These are phyloP conservation scores for Oryzias curvinotus DNA, from an alignment of 2,113 vertebrate genomes.

Conservation along the genomic window DNA sequence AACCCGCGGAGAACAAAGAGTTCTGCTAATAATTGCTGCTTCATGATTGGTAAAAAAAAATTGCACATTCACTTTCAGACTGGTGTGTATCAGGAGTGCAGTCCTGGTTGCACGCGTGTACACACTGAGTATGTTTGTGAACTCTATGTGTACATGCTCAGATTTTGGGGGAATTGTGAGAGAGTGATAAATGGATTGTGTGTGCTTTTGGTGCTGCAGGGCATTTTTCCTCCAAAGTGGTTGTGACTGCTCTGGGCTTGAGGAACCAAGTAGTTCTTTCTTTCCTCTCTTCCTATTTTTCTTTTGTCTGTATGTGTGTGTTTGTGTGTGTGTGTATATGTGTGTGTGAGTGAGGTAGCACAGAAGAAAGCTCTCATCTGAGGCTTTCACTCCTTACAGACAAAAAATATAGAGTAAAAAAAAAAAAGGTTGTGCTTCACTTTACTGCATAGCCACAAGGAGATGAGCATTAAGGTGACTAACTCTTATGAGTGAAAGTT, in stretches of 20 bases:
- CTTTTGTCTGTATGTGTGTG: slow-evolving; percentile 29
- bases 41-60: slow-evolving; percentile 26
- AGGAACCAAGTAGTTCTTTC: slow-evolving; percentile 48
- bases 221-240: slow-evolving; percentile 73
- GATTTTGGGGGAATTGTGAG: slow-evolving; percentile 46
- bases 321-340: not conserved
- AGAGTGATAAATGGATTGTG: slow-evolving; percentile 67
- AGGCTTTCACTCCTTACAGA: slow-evolving; percentile 46
- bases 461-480: slow-evolving; percentile 18
- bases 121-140: slow-evolving; percentile 11
- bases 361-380: slow-evolving; percentile 58
- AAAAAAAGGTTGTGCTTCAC: not conserved
- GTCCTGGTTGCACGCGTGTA: slow-evolving; percentile 16
- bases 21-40: slow-evolving; percentile 44
- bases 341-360: slow-evolving; percentile 43
- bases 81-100: slow-evolving; percentile 33
- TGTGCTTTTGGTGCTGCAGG: slow-evolving; percentile 69
- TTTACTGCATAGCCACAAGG: slow-evolving; percentile 40
- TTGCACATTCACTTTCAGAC: slow-evolving; percentile 25
- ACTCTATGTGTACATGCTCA: not conserved
- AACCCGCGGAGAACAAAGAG: slow-evolving; percentile 14
- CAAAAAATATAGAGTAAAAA: slow-evolving; percentile 4
- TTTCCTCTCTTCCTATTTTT: slow-evolving; percentile 3
- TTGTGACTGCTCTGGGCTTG: slow-evolving; percentile 70
- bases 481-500: slow-evolving; percentile 47